Percentiles rank a stretch among this genome's conserved stretches.
Evolutionary conservation across 2,797 vertebrate genomes (phyloP).

Genomic region (Sitta carolinensis): DNA sequence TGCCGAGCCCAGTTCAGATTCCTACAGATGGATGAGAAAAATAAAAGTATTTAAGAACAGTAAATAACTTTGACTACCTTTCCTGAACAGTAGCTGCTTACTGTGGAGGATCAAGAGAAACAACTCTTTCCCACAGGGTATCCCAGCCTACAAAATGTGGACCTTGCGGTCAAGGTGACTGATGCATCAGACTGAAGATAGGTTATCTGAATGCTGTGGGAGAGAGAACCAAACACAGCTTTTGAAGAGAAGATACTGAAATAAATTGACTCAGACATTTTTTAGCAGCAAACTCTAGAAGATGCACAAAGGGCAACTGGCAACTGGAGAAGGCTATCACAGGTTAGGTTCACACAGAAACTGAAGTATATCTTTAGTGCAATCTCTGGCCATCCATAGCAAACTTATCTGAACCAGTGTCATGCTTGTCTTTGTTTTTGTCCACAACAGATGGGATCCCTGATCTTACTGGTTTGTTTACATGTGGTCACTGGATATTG

Average conservation of each 20-base stretch:
- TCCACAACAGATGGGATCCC: not conserved
- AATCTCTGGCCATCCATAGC: not conserved
- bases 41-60: not conserved
- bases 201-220: not conserved
- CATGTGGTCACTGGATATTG: not conserved
- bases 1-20: not conserved
- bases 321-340: not conserved
- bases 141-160: not conserved
- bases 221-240: not conserved
- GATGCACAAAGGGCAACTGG: not conserved
- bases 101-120: not conserved
- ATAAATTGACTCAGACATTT: not conserved
- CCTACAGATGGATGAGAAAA: not conserved
- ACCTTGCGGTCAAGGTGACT: not conserved
- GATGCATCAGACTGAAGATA: not conserved
- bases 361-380: not conserved
- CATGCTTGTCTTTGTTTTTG: not conserved
- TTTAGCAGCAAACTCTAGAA: not conserved
- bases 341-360: not conserved
- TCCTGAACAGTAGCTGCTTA: not conserved
- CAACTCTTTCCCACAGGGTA: not conserved
- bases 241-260: not conserved
- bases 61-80: not conserved
- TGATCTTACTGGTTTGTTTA: not conserved
- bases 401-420: not conserved